Conservation (phyloP, 2,888 invertebrate genomes). For the Drosophila mimetica region DNA sequence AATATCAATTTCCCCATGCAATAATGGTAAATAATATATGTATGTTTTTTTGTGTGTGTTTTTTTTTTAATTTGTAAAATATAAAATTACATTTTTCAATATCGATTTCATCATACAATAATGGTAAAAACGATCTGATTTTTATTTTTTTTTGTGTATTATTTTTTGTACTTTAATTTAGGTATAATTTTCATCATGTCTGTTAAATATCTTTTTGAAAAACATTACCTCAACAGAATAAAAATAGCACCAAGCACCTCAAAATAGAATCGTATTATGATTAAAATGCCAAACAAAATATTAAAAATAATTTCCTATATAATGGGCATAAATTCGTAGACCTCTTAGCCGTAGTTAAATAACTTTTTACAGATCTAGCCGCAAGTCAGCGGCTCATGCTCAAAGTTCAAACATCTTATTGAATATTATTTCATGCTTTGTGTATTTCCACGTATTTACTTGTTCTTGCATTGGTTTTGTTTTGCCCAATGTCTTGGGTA, state of each 20-base stretch:
- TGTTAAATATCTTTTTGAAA: no score
- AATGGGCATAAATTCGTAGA: slow-evolving; percentile 2
- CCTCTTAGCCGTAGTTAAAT: slow-evolving; percentile 10
- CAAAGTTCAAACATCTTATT: slow-evolving; percentile 39
- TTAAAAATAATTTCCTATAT: neutral
- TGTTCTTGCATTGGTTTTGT: slow-evolving; percentile 41
- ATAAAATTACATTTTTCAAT: no score
- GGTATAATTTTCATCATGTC: no score
- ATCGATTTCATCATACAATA: no score
- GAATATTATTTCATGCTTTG: slow-evolving; percentile 29
- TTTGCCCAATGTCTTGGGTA: slow-evolving; percentile 26
- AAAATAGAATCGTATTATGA: neutral
- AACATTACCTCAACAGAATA: no score
- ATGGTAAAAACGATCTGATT: no score
- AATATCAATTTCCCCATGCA: no score
- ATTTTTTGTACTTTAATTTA: no score
- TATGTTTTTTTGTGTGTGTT: neutral
- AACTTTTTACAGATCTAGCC: slow-evolving; percentile 1
- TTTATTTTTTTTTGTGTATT: no score
- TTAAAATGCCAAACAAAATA: neutral
- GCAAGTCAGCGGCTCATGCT: neutral
- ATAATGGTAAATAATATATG: no score
- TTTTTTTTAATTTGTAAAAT: neutral
- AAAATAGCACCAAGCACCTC: neutral
- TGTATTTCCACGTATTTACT: slow-evolving; percentile 26